Evolutionary conservation across 2,113 vertebrate species (phyloP).

Genomic region (Chionomys nivalis): DNA sequence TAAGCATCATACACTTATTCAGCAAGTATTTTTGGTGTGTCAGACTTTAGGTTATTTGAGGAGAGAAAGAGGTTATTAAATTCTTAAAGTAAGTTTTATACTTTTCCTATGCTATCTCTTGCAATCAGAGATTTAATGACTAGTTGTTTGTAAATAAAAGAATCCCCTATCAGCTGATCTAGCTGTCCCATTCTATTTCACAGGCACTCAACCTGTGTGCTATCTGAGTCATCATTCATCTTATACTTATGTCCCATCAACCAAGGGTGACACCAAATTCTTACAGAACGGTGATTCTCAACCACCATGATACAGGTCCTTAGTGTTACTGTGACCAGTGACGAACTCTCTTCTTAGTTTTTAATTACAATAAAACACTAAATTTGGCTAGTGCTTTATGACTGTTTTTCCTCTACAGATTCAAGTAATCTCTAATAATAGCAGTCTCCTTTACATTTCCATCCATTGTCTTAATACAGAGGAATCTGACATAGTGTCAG

Average conservation of each 20-base stretch:
- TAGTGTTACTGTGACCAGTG: neutral
- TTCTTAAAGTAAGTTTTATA: neutral
- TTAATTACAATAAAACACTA: slow-evolving; percentile 34
- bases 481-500: neutral
- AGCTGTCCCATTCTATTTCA: neutral
- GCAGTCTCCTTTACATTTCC: neutral
- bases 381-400: slow-evolving; percentile 41
- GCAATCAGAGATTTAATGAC: neutral
- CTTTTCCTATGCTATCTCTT: neutral
- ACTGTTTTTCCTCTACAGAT: neutral
- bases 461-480: neutral
- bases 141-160: neutral
- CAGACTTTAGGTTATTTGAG: neutral
- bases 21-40: neutral
- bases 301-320: neutral
- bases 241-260: neutral
- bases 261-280: slow-evolving; percentile 36
- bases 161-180: neutral
- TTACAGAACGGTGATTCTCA: slow-evolving; percentile 37
- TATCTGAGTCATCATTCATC: neutral
- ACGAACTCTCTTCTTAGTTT: neutral
- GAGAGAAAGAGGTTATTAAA: neutral
- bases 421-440: slow-evolving; percentile 52
- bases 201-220: neutral
- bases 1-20: neutral